These are phyloP conservation scores for Platichthys flesus DNA, from an alignment of 2,113 vertebrate species.

Conservation along the genomic window DNA sequence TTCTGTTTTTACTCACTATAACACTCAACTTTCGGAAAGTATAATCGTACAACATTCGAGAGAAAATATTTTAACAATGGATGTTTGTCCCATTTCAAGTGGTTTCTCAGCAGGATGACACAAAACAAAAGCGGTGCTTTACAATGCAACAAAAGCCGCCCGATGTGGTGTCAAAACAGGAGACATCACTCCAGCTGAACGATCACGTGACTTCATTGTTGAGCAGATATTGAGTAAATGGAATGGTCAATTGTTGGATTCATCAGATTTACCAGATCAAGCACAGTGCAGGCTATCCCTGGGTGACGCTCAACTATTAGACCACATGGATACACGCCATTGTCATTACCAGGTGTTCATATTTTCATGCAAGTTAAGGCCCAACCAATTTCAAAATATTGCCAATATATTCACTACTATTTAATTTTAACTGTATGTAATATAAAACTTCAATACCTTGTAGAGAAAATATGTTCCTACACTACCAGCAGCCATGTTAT, in stretches of 20 bases:
- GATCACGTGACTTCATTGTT: no score
- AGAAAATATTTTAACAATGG: conserved; percentile 30
- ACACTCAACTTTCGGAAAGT: conserved; percentile 43
- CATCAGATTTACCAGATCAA: conserved; percentile 24
- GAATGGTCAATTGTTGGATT: conserved; percentile 26
- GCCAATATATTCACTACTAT: not conserved
- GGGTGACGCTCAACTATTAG: not conserved
- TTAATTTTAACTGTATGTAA: not conserved
- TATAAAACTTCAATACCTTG: not conserved
- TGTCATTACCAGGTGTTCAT: not conserved
- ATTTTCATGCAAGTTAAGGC: not conserved
- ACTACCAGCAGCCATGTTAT: not conserved
- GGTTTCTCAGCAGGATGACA: conserved; percentile 36
- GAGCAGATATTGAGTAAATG: conserved; percentile 12
- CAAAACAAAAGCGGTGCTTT: conserved; percentile 15
- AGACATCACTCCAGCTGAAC: not conserved
- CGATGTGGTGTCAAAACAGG: conserved; percentile 19
- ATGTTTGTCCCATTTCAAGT: conserved; percentile 28
- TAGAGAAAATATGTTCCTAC: conserved; percentile 1
- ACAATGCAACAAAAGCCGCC: conserved; percentile 22
- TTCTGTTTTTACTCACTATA: conserved; percentile 23
- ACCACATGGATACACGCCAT: not conserved
- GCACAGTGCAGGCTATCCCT: not conserved
- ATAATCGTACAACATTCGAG: conserved; percentile 23
- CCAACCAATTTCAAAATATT: not conserved